Evolutionary conservation across 2,888 invertebrate species (phyloP).

Genomic region (Resseliella maxima): DNA sequence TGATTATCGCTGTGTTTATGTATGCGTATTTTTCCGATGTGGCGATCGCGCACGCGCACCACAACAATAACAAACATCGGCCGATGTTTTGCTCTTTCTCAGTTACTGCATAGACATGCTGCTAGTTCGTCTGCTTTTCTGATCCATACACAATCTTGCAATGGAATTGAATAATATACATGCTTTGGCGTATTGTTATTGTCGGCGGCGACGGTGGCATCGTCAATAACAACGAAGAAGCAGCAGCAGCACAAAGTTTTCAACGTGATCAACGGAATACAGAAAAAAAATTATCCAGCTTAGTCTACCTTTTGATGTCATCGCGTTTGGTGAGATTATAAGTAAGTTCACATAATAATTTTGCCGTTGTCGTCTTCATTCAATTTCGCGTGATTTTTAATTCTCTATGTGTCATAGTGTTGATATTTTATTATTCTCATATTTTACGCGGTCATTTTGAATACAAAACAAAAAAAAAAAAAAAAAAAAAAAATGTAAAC

Average conservation of each 20-base stretch:
- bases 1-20: not conserved
- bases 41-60: not conserved
- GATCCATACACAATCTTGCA: slow-evolving; percentile 18
- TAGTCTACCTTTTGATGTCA: slow-evolving; percentile 45
- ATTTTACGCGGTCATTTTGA: no score
- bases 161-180: slow-evolving; percentile 25
- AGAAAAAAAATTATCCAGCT: slow-evolving; percentile 16
- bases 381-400: not conserved
- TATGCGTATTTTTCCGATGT: not conserved
- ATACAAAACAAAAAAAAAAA: no score
- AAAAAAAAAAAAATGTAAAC: no score
- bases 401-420: not conserved
- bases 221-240: slow-evolving; percentile 45
- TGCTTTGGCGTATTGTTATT: slow-evolving; percentile 19
- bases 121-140: slow-evolving; percentile 36
- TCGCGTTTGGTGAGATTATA: slow-evolving; percentile 50
- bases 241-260: not conserved
- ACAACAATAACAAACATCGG: not conserved
- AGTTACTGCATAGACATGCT: not conserved
- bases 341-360: slow-evolving; percentile 21
- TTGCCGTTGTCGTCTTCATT: not conserved
- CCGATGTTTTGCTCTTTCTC: not conserved
- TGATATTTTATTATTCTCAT: not conserved
- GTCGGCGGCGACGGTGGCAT: slow-evolving; percentile 1
- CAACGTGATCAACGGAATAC: not conserved